Conservation (phyloP, 35 echinoderm and acorn worm genomes). For the Apostichopus californicus region DNA sequence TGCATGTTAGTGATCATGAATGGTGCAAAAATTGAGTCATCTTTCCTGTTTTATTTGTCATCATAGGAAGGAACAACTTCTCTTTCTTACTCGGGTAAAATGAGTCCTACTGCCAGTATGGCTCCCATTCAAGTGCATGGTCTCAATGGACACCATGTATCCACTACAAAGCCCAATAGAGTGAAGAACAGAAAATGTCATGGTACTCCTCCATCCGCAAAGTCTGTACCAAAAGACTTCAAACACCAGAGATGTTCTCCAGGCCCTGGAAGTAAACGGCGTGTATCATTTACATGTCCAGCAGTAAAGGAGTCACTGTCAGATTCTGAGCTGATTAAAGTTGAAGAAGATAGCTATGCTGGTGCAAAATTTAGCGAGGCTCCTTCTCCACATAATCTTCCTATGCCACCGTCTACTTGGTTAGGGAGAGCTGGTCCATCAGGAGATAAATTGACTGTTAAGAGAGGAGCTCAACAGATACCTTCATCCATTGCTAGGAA, state of each 20-base stretch:
- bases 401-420: constrained; percentile 70
- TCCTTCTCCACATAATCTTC: constrained; percentile 62
- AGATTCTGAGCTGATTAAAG: constrained; percentile 43
- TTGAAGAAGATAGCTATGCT: constrained; percentile 65
- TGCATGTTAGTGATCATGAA: too few relatives aligned
- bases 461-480: not conserved
- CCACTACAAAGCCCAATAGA: not conserved
- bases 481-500: not conserved
- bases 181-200: constrained; percentile 5
- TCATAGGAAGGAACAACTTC: not conserved
- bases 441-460: constrained; percentile 8
- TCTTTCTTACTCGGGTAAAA: not conserved
- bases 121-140: constrained; percentile 17
- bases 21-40: too few relatives aligned
- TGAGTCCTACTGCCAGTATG: constrained; percentile 40
- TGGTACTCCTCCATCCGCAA: constrained; percentile 26
- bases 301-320: constrained; percentile 27
- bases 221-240: not conserved
- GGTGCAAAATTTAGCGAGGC: constrained; percentile 89
- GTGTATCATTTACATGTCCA: constrained; percentile 30
- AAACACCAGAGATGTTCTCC: constrained; percentile 20
- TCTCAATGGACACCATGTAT: not conserved
- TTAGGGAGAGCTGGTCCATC: constrained; percentile 9
- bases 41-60: not conserved
- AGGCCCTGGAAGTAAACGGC: not conserved